Evolutionary conservation across 2,888 invertebrate species (phyloP).

Genomic region (Spilosoma lubricipeda): DNA sequence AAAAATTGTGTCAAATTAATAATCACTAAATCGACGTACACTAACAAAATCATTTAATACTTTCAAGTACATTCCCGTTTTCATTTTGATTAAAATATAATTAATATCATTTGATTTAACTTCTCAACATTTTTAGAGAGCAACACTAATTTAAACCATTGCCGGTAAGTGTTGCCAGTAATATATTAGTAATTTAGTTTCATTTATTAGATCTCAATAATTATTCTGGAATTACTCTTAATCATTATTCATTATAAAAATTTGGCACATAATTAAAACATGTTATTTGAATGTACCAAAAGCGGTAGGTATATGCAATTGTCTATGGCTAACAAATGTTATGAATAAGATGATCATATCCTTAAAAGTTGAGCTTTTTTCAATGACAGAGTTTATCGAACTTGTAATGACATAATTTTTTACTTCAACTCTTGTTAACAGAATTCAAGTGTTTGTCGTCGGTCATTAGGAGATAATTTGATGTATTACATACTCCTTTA

Average conservation of each 20-base stretch:
- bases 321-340: background rate
- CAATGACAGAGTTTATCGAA: background rate
- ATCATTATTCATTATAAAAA: background rate
- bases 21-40: background rate
- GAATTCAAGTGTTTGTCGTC: background rate
- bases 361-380: background rate
- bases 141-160: background rate
- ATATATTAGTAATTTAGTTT: background rate
- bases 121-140: background rate
- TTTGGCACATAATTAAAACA: background rate
- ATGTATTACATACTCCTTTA: background rate
- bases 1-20: background rate
- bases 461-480: background rate
- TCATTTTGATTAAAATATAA: background rate
- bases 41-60: background rate
- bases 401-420: background rate
- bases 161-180: background rate
- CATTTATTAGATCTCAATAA: background rate
- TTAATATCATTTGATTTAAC: background rate
- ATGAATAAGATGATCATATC: background rate
- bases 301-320: background rate
- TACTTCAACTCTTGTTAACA: background rate
- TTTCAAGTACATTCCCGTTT: background rate
- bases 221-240: background rate
- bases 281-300: background rate